Conservation (phyloP, 2,113 vertebrate species). For the Illadopsis cleaveri region DNA sequence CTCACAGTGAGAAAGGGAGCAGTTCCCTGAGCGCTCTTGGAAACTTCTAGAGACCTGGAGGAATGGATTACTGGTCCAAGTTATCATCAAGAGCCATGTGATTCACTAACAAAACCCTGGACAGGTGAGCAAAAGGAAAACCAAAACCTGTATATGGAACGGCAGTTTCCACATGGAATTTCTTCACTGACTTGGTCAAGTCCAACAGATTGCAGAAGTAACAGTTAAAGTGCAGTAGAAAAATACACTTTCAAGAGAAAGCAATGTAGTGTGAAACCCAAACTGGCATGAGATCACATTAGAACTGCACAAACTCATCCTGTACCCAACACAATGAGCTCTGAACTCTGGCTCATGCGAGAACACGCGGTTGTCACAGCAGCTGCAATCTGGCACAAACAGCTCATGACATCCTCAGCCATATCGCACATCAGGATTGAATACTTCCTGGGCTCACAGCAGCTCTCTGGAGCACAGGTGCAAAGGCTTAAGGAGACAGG, state of each 20-base stretch:
- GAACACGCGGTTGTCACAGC: neutral
- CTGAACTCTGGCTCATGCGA: accelerated
- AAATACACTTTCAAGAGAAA: neutral
- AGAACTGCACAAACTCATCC: neutral
- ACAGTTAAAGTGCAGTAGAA: neutral
- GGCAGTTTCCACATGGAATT: accelerated
- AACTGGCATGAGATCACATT: neutral
- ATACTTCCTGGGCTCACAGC: neutral
- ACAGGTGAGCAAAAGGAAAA: neutral
- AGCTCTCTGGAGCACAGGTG: accelerated
- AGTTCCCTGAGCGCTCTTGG: neutral
- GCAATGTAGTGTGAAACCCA: neutral
- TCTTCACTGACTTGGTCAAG: neutral
- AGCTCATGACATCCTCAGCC: neutral
- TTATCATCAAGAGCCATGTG: neutral
- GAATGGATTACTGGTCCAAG: neutral
- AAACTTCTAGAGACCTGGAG: neutral
- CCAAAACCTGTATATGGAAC: neutral
- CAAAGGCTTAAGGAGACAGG: neutral
- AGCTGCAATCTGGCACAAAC: neutral
- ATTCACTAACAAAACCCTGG: neutral
- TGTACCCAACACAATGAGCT: neutral
- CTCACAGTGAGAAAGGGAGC: neutral
- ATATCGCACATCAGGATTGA: neutral
- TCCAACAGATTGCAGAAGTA: neutral